Conservation (phyloP, 1,140 invertebrate genomes). For the Frieseomelitta varia region DNA sequence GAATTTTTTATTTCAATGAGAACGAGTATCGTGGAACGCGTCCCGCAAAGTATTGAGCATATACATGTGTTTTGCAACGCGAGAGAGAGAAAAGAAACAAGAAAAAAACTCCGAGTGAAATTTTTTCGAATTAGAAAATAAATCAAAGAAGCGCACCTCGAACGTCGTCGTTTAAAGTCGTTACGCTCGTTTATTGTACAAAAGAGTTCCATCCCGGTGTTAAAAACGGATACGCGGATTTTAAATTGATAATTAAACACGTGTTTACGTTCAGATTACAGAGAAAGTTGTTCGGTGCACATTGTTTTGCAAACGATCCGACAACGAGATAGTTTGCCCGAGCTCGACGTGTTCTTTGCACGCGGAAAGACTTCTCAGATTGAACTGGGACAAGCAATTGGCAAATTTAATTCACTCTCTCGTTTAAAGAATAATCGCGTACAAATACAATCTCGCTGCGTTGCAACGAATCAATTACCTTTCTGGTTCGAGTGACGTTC, state of each 20-base stretch:
- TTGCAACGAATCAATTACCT: no score
- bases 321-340: not conserved
- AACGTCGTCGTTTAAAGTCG: not conserved
- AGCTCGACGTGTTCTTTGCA: not conserved
- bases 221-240: not conserved
- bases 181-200: not conserved
- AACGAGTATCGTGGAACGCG: not conserved
- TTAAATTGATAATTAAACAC: not conserved
- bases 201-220: not conserved
- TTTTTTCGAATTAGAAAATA: not conserved
- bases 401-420: no score
- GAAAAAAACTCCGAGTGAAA: not conserved
- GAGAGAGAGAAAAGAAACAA: no score
- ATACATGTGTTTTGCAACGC: not conserved
- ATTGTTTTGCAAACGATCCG: not conserved
- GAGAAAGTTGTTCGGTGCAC: not conserved
- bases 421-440: no score
- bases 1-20: slow-evolving; percentile 13
- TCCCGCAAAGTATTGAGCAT: not conserved
- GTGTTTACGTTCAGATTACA: not conserved
- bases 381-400: no score
- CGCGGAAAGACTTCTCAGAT: no score
- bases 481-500: no score
- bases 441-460: no score
- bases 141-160: not conserved